These are phyloP conservation scores for Meiosimyza platycephala DNA, from an alignment of 2,888 invertebrate species.

Conservation along the genomic window DNA sequence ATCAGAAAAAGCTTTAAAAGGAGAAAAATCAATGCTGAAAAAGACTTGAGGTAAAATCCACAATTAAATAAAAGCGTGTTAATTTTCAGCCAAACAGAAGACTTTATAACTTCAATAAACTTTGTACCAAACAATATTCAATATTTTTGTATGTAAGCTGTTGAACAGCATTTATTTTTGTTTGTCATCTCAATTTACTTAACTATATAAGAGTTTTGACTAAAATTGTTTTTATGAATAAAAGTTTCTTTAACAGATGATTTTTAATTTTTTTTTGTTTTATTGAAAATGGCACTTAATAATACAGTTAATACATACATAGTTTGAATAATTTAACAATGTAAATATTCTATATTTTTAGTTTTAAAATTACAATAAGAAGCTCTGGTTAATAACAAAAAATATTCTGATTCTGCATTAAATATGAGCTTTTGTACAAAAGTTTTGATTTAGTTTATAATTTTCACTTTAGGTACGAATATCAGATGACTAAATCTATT, in stretches of 20 bases:
- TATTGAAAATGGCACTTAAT: constrained; percentile 48
- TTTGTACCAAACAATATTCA: constrained; percentile 8
- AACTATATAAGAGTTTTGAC: too few species aligned
- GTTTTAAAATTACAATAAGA: neutral
- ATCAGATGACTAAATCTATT: neutral
- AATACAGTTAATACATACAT: constrained; percentile 36
- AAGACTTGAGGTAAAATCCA: neutral
- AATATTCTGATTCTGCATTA: constrained; percentile 4
- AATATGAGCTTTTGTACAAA: constrained; percentile 23
- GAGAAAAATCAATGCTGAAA: neutral
- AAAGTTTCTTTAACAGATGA: constrained; percentile 27
- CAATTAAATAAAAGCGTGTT: too few species aligned
- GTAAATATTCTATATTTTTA: constrained; percentile 14
- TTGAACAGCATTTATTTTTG: too few species aligned
- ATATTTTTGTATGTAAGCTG: constrained; percentile 15
- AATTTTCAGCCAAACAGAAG: neutral
- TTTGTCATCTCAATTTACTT: too few species aligned
- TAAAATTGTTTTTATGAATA: neutral
- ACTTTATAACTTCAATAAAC: neutral
- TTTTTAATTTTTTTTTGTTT: constrained; percentile 34
- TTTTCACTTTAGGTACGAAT: constrained; percentile 20
- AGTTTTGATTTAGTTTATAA: constrained; percentile 16
- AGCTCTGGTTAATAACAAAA: constrained; percentile 1
- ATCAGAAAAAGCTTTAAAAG: neutral
- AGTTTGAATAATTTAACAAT: constrained; percentile 29